Percentiles rank a stretch among this genome's conserved stretches.
phyloP scores from a whole-genome alignment of 2,888 invertebrate genomes.

The Cynaeus angustus region DNA sequence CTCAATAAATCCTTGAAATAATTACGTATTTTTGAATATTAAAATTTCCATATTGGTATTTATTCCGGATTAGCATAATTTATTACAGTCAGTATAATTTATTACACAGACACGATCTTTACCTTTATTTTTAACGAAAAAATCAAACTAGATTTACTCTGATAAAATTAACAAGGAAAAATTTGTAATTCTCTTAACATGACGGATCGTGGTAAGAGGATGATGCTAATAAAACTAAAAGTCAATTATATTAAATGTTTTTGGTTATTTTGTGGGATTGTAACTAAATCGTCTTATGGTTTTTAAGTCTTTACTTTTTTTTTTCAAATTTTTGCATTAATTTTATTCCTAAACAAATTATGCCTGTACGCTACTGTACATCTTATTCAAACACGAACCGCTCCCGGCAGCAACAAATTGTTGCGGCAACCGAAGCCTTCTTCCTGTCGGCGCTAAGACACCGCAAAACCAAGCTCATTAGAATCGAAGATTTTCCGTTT shows the following conservation, averaged over 20 bases:
- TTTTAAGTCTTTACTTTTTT: too few relatives aligned
- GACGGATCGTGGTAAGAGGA: too few relatives aligned
- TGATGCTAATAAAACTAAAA: too few relatives aligned
- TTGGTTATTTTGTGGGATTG: too few relatives aligned
- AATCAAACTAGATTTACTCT: too few relatives aligned
- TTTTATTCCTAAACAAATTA: neutral
- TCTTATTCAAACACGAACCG: neutral
- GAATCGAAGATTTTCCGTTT: constrained; percentile 34
- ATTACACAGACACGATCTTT: too few relatives aligned
- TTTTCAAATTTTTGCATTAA: too few relatives aligned
- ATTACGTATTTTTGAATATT: constrained; percentile 4
- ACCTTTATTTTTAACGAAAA: too few relatives aligned
- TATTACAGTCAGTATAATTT: neutral
- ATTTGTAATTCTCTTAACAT: too few relatives aligned
- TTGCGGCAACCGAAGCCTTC: constrained; percentile 13
- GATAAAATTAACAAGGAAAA: too few relatives aligned
- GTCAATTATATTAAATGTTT: too few relatives aligned
- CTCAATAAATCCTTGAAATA: neutral
- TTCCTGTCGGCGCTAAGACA: constrained; percentile 20
- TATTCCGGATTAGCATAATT: constrained; percentile 2
- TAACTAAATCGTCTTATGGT: too few relatives aligned
- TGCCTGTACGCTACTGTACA: neutral
- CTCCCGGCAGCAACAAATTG: constrained; percentile 12
- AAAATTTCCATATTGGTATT: neutral
- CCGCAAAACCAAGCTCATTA: constrained; percentile 32